Evolutionary conservation across 2,113 vertebrate species (phyloP), one percentile per base, ranked within the genome.

Genomic region (Cepphus grylle): DNA sequence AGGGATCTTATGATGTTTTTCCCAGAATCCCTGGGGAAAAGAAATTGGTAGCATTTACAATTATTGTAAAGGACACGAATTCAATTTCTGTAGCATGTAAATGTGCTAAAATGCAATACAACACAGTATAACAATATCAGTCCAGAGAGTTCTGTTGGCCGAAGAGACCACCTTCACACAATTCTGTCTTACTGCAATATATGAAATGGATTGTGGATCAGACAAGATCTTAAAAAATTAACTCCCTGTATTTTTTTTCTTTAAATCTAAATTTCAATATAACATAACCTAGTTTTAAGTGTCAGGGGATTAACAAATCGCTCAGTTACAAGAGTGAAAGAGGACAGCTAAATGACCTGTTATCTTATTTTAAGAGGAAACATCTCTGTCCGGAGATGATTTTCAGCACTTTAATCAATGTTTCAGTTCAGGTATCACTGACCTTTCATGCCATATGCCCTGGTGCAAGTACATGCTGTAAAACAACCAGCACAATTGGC

Each of bases 401-500:
- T 96, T 96, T 66, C 45, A 88, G 15, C 79, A 84, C 49, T 94
- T 95, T 56, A 93, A 95, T 92, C 70, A 81, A 65, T 70, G 40
- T 73, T 96, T 90, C n/a, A 38, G 45, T 92, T 88, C 76, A 87
- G 45, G 21, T 92, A 50, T 74, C 63, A 23, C 45, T 95, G 93
- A 97, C 88, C 70, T 97, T 96, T 87, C 25, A 29, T 91, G 49
- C 34, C 76, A 82, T 58, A 81, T 88, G 72, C 36, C 79, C 42
- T 65, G 40, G 23, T 85, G 58, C 74, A 92, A 79, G 50, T 40
- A 80, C 30, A 34, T 34, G 40, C 16, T 90, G 40, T 92, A 86
- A 84, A 93, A 77, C 47, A 92, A 52, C 21, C 87, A 84, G n/a
- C 8, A 67, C 27, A 93, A 90, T 11, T 88, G 77, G 47, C 47